Conservation (phyloP, 1,140 invertebrate genomes). For the Euwallacea similis region DNA sequence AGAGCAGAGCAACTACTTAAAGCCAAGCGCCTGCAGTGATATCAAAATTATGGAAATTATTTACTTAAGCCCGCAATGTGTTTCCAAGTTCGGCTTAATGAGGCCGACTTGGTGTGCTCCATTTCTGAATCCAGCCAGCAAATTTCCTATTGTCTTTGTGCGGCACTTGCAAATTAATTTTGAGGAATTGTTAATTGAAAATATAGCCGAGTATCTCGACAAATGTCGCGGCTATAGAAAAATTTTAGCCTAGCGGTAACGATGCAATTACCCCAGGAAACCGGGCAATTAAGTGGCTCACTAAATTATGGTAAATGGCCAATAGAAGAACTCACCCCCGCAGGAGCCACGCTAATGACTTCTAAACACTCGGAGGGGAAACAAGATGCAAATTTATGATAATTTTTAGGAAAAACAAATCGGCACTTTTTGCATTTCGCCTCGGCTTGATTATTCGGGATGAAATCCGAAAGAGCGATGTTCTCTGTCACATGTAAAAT, state of each 20-base stretch:
- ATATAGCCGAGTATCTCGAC: slow-evolving; percentile 1
- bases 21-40: slow-evolving; percentile 16
- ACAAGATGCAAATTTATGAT: slow-evolving; percentile 26
- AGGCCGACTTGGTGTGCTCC: neutral
- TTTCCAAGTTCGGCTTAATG: slow-evolving; percentile 17
- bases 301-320: slow-evolving; percentile 13
- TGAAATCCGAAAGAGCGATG: slow-evolving; percentile 23
- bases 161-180: slow-evolving; percentile 2
- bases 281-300: neutral
- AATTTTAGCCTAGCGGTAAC: neutral
- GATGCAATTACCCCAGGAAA: neutral
- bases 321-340: slow-evolving; percentile 13
- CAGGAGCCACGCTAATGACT: slow-evolving; percentile 17
- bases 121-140: slow-evolving; percentile 7
- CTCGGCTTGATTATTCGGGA: slow-evolving; percentile 24
- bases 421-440: slow-evolving; percentile 19
- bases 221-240: neutral
- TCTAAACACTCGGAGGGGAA: slow-evolving; percentile 11
- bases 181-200: slow-evolving; percentile 6
- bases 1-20: slow-evolving; percentile 15
- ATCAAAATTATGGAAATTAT: slow-evolving; percentile 33
- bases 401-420: slow-evolving; percentile 20
- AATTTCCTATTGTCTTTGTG: slow-evolving; percentile 7
- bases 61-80: slow-evolving; percentile 24
- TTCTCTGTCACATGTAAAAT: slow-evolving; percentile 30